phyloP scores from a whole-genome alignment of 1,140 invertebrate genomes.

The Diachasma alloeum region DNA sequence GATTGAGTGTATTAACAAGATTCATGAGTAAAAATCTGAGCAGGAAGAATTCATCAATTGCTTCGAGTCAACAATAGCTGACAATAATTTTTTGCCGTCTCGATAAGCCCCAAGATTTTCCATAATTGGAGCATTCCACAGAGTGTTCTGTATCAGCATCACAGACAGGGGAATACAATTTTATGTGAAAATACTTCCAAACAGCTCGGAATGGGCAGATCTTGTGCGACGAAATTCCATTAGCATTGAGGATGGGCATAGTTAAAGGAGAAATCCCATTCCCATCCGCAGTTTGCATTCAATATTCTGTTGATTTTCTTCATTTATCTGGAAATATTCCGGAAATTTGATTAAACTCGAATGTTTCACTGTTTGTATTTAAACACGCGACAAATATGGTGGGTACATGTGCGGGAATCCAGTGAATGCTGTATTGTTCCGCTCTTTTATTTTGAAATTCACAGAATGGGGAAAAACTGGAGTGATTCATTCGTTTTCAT shows the following conservation, averaged over 20 bases:
- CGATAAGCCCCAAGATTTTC: background rate
- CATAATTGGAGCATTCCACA: background rate
- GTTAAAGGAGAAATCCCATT: too few relatives aligned
- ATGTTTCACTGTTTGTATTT: background rate
- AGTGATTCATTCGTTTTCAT: too few relatives aligned
- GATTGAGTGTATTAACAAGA: too few relatives aligned
- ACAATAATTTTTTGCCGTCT: background rate
- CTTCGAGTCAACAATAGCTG: background rate
- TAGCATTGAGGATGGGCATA: background rate
- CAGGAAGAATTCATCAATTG: too few relatives aligned
- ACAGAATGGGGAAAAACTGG: background rate
- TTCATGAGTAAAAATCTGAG: too few relatives aligned
- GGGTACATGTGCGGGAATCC: background rate
- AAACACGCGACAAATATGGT: background rate
- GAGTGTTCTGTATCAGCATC: background rate
- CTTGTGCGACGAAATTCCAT: background rate
- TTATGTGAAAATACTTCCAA: background rate
- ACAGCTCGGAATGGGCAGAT: background rate
- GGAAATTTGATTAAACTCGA: background rate
- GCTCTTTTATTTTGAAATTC: background rate
- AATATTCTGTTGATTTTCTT: background rate
- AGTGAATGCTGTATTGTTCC: background rate
- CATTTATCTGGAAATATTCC: background rate
- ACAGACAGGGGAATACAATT: background rate
- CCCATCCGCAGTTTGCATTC: background rate